Evolutionary conservation across 2,888 invertebrate species (phyloP).

Genomic region (Agriopis marginaria): DNA sequence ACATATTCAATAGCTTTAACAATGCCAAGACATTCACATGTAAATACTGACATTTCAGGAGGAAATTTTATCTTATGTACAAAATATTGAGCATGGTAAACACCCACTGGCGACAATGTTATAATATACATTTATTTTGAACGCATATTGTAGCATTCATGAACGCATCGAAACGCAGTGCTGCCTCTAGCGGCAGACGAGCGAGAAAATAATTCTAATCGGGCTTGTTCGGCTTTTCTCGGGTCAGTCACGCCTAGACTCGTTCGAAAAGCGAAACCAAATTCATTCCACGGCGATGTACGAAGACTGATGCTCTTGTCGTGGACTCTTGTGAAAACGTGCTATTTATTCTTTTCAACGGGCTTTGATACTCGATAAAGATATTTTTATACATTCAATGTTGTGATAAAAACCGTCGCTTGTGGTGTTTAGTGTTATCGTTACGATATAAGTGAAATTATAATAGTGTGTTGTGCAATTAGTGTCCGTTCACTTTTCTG

Average conservation of each 20-base stretch:
- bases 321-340: slow-evolving; percentile 78
- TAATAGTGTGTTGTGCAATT: slow-evolving; percentile 80
- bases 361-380: slow-evolving; percentile 72
- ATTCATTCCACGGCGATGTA: slow-evolving; percentile 84
- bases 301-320: slow-evolving; percentile 85
- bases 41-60: too few relatives aligned
- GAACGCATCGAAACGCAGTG: slow-evolving; percentile 24
- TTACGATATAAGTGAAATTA: slow-evolving; percentile 73
- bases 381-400: slow-evolving; percentile 75
- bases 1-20: too few relatives aligned
- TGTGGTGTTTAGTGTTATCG: slow-evolving; percentile 78
- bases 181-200: slow-evolving; percentile 22
- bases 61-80: too few relatives aligned
- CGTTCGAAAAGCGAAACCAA: slow-evolving; percentile 84
- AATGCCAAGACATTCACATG: too few relatives aligned
- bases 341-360: slow-evolving; percentile 76
- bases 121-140: slow-evolving; percentile 6
- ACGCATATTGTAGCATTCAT: slow-evolving; percentile 12
- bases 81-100: too few relatives aligned
- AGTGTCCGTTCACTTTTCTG: slow-evolving; percentile 74
- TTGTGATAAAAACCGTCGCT: slow-evolving; percentile 76
- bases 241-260: slow-evolving; percentile 85
- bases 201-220: slow-evolving; percentile 6
- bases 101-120: too few relatives aligned
- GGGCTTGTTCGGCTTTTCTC: slow-evolving; percentile 70